Conservation (phyloP, 2,888 invertebrate species). For the Xiphydria camelus region DNA sequence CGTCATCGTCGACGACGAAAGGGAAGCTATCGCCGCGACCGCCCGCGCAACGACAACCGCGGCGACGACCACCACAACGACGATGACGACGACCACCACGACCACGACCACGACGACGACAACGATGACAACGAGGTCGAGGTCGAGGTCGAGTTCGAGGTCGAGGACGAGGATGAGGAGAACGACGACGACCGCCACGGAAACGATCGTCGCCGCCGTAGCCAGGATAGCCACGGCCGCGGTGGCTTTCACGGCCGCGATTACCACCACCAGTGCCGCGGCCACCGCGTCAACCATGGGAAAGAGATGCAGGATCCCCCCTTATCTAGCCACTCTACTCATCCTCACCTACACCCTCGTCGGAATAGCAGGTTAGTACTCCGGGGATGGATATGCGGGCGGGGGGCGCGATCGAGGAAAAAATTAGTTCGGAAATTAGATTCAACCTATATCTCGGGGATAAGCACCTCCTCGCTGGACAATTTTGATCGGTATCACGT, state of each 20-base stretch:
- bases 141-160: constrained; percentile 17
- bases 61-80: constrained; percentile 9
- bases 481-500: no score
- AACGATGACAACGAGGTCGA: constrained; percentile 9
- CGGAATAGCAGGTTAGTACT: constrained; percentile 56
- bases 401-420: no score
- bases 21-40: no score
- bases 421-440: no score
- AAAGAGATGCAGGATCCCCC: constrained; percentile 48
- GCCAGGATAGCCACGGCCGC: constrained; percentile 18
- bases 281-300: constrained; percentile 7
- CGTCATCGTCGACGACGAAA: neutral
- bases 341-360: constrained; percentile 54
- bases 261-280: constrained; percentile 8
- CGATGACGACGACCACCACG: constrained; percentile 9
- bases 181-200: constrained; percentile 21
- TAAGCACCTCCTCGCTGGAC: no score
- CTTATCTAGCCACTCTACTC: constrained; percentile 54
- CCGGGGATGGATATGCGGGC: no score
- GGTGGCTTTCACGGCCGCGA: neutral
- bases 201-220: constrained; percentile 38
- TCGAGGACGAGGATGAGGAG: constrained; percentile 5
- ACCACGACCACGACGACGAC: constrained; percentile 18
- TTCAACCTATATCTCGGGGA: no score
- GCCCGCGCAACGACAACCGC: neutral